A percentile compares a stretch with the other conserved stretches of the same genome.
phyloP scores from a whole-genome alignment of 2,888 invertebrate genomes.

The Mesorhabditis belari region DNA sequence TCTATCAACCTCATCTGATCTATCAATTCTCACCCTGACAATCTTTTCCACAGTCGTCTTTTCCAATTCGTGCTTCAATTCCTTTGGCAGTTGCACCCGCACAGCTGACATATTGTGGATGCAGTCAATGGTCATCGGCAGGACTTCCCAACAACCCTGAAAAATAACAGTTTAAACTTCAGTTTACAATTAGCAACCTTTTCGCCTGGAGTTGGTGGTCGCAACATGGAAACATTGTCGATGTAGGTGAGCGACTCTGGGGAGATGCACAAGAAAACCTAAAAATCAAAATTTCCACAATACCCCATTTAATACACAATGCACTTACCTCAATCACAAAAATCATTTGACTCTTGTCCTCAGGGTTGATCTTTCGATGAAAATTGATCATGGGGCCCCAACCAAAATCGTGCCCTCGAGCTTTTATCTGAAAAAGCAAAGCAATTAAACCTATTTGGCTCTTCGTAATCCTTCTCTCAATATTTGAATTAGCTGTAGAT shows the following conservation, averaged over 20 bases:
- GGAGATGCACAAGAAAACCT: slow-evolving; percentile 8
- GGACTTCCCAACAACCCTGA: slow-evolving; percentile 50
- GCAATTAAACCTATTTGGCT: neutral
- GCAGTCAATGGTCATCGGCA: slow-evolving; percentile 75
- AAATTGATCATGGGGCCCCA: slow-evolving; percentile 83
- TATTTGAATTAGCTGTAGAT: too few species aligned
- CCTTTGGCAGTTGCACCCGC: slow-evolving; percentile 80
- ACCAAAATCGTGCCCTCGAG: slow-evolving; percentile 70
- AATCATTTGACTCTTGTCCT: slow-evolving; percentile 56
- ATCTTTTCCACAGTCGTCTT: slow-evolving; percentile 77
- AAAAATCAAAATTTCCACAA: neutral
- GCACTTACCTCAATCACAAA: slow-evolving; percentile 78
- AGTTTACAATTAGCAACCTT: slow-evolving; percentile 3
- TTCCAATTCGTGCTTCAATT: slow-evolving; percentile 76
- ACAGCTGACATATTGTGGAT: slow-evolving; percentile 82
- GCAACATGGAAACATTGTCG: slow-evolving; percentile 7
- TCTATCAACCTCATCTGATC: too few species aligned
- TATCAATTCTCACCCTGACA: slow-evolving; percentile 63
- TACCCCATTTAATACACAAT: too few species aligned
- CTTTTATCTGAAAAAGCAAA: slow-evolving; percentile 30
- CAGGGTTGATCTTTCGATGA: slow-evolving; percentile 55
- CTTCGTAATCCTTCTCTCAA: too few species aligned
- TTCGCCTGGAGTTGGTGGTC: slow-evolving; percentile 21
- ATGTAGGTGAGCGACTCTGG: slow-evolving; percentile 7
- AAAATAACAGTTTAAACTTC: neutral